A percentile compares a stretch with the other conserved stretches of the same genome.
Evolutionary conservation across 1,140 invertebrate genomes (phyloP).

Genomic region (Bombus breviceps): DNA sequence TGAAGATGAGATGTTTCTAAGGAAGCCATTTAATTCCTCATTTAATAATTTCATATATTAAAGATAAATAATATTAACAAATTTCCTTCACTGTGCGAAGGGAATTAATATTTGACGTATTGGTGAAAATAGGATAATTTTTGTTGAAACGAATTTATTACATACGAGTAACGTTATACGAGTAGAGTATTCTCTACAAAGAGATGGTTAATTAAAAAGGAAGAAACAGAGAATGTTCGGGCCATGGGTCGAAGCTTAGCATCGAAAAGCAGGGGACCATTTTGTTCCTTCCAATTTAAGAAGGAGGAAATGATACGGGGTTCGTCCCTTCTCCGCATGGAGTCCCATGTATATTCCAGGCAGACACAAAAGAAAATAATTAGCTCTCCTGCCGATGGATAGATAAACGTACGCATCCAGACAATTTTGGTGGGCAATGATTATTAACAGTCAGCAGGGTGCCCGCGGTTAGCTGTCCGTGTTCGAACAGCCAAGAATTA

Average conservation of each 20-base stretch:
- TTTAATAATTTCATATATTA: too few species aligned
- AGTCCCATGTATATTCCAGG: constrained; percentile 64
- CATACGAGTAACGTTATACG: not conserved
- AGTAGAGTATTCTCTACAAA: not conserved
- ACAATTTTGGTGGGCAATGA: constrained; percentile 65
- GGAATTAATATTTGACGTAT: not conserved
- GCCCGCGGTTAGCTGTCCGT: constrained; percentile 18
- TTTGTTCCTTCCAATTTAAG: constrained; percentile 68
- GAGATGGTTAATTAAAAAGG: constrained; percentile 37
- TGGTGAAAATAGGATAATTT: not conserved
- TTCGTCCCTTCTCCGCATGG: constrained; percentile 70
- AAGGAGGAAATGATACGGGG: constrained; percentile 62
- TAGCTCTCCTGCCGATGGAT: constrained; percentile 68
- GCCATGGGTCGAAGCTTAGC: not conserved
- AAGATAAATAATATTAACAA: too few species aligned
- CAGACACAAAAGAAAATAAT: constrained; percentile 77
- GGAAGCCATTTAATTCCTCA: too few species aligned
- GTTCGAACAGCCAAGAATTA: constrained; percentile 38
- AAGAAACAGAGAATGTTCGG: not conserved
- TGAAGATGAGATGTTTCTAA: too few species aligned
- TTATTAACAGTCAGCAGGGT: constrained; percentile 65
- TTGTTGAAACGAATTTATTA: not conserved
- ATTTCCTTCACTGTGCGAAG: not conserved
- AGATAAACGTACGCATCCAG: constrained; percentile 57
- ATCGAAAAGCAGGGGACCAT: constrained; percentile 47